Evolutionary conservation across 2,888 invertebrate species (phyloP), one percentile per base, ranked within the genome.

Genomic region (Mermis nigrescens): DNA sequence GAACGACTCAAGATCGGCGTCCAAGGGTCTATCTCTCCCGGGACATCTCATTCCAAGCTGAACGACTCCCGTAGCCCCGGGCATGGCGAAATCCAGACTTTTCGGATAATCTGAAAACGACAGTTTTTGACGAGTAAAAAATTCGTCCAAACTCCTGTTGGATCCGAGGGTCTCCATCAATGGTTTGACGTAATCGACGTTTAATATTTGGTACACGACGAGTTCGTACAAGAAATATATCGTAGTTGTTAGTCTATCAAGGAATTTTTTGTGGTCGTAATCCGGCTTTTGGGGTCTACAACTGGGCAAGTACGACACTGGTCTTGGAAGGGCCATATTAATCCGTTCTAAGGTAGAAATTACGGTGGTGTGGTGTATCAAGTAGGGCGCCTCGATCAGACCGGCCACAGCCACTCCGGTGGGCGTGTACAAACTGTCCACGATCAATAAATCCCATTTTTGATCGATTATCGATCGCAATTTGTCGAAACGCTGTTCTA

Each of bases 391-490:
- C 19, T 12, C 12, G 24, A n/a, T 48, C 4, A 12, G 12, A 12
- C 7, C 4, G 19, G 24, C 7, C 4, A 24, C 27, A 24, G 29
- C 29, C 12, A 53, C 31, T 19, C 46, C 29, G 48, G 55, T 46
- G 3, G 55, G 4, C 2, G 31, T 28, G 38, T 55, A 59, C 2
- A 61, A 29, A 24, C 46, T 52, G 48, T 61, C 58, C n/a, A 31
- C 48, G 19, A 59, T 38, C 31, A 61, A 27, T 26, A 61, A 28
- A 28, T 61, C 61, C 61, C 61, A 61, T 28, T 57, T 32, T 46
- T 57, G 48, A 48, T 48, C 29, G 3, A 29, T 24, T 4, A 53
- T 29, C 27, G 7, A 7, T n/a, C n/a, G n/a, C n/a, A n/a, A n/a
- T n/a, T n/a, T n/a, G n/a, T n/a, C n/a, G n/a, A n/a, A n/a, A n/a